Evolutionary conservation across 2,888 invertebrate species (phyloP), one percentile per base, ranked within the genome.

Genomic region (Epistrophella euchroma): DNA sequence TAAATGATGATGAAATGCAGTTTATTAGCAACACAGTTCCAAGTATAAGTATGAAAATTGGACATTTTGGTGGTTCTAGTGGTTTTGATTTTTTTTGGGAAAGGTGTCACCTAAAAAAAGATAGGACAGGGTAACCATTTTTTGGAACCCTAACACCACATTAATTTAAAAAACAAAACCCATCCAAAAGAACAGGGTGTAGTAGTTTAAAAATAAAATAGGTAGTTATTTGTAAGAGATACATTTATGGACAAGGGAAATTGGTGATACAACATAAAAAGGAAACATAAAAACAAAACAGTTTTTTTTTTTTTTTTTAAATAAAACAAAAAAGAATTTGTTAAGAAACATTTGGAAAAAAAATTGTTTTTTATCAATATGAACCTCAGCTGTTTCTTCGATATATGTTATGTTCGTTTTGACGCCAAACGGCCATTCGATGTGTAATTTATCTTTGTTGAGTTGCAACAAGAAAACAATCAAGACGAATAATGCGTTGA

Each of bases 401-500:
- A 96, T 95, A 95, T 96, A 97, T 90, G 98, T 98, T 93, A 98
- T 97, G 94, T 98, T 98, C 93, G 97, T 97, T 94, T 96, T 97
- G 93, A 97, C 96, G 93, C 97, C 97, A 92, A 98, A 95, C 92
- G 98, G 98, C 98, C 98, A 98, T 94, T 97, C 95, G 94, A 98
- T 96, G 94, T 98, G 98, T 93, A 99, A 96, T 94, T 97, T 97
- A 94, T 98, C 98, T 96, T 98, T 98, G 95, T 99, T 98, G 94
- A 99, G 95, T 96, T 99, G 99, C 93, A 99, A 96, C 93, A 99
- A 96, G 94, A 99, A 98, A 92, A 99, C 98, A 94, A 98, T 97
- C 94, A 99, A 96, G 93, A 99, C 98, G 96, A 99, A 99, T 92
- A 99, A 96, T 93, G 98, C 97, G 96, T 99, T 99, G 95, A 99